Base-by-base conservation (phyloP, 1,140 invertebrate species). In the Hyphantria cunea region DNA sequence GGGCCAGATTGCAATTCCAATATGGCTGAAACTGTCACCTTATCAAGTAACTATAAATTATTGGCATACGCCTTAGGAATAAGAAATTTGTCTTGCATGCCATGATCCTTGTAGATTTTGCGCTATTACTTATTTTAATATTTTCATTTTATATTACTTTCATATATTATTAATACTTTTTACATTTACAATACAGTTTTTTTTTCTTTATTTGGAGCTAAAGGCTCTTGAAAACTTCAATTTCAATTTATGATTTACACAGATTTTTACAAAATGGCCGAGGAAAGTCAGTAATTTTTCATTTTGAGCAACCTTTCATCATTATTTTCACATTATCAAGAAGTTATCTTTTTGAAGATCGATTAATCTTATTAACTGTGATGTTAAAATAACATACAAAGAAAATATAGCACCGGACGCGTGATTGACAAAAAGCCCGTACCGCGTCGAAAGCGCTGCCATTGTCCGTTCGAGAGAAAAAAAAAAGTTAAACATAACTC, bases 401-500 rank as follows among this genome's bases (percentile, higher is more conserved):
- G 41, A 63, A 58, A 9, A 59, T 49, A 52, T 44, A 60, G n/a
- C 47, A 39, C 68, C 59, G 68, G 33, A 70, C 53, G 39, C 10
- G 13, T 12, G 17, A 69, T 56, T 56, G 47, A 61, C 55, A 70
- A 70, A 64, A 69, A 69, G 63, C 51, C 51, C 12, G n/a, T 48
- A 48, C 45, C 25, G 14, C 45, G n/a, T 32, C 42, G 52, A n/a
- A 42, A 51, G 9, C 56, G 15, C 50, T 11, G 34, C 11, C 42
- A 50, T 67, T 42, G 25, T 53, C 14, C 41, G 44, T 58, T 34
- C 45, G 14, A 44, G 58, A 51, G 17, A 25, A 66, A 61, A 70
- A 49, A 74, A 70, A 53, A 79, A 39, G 71, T 32, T 69, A 69
- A 67, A 67, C 51, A 55, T 55, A 55, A 31, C 64, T 64, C 53